phyloP scores from a whole-genome alignment of 2,113 vertebrate species.

The Neolamprologus falcicula region DNA sequence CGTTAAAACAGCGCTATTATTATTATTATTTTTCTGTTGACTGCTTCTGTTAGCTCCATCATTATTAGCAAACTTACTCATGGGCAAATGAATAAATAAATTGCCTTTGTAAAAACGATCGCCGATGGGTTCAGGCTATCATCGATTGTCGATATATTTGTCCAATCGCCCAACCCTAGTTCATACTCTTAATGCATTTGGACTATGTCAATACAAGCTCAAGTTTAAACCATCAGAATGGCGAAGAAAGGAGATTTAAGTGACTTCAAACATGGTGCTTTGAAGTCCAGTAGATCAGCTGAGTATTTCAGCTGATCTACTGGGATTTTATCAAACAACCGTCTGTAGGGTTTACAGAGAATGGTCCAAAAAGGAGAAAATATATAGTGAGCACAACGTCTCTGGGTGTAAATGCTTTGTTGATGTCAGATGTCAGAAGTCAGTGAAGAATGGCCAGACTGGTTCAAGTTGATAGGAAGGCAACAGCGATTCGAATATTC shows the following conservation, averaged over 20 bases:
- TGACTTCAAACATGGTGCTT: background rate
- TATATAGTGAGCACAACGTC: background rate
- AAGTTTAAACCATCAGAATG: background rate
- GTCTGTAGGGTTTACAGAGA: background rate
- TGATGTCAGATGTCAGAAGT: background rate
- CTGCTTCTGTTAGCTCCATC: background rate
- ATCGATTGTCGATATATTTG: background rate
- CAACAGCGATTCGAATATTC: background rate
- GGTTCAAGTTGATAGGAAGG: background rate
- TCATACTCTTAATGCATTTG: background rate
- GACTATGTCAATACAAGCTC: background rate
- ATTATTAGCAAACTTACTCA: background rate
- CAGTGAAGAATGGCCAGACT: background rate
- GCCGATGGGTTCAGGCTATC: accelerated
- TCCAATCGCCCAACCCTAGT: background rate
- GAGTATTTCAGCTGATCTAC: background rate
- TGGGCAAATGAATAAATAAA: background rate
- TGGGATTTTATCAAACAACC: background rate
- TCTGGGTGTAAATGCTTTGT: background rate
- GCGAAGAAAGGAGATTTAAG: background rate
- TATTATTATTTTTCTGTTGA: too few species aligned
- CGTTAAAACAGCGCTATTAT: too few species aligned
- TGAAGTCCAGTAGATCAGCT: background rate
- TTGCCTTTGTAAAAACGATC: accelerated
- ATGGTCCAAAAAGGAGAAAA: background rate